Percentiles rank a stretch among this genome's conserved stretches.
Conservation (phyloP, 1,140 invertebrate species). For the Pseudachorutes palmiensis region DNA sequence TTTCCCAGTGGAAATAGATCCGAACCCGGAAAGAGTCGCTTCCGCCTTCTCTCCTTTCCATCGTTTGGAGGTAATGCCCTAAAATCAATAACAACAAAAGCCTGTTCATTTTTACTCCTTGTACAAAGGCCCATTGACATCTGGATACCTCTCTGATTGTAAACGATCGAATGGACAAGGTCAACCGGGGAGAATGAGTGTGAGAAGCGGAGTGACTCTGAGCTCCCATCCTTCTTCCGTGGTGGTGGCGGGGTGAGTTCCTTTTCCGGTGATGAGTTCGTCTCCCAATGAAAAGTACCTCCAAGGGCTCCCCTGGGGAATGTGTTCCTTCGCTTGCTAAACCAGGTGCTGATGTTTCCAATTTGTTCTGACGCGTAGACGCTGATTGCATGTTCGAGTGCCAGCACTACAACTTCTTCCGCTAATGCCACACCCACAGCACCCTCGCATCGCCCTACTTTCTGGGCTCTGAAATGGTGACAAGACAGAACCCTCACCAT, state of each 20-base stretch:
- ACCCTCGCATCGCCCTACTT: constrained; percentile 56
- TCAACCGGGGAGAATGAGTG: constrained; percentile 35
- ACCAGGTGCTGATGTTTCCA: background rate
- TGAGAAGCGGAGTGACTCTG: constrained; percentile 21
- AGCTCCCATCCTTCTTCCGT: constrained; percentile 2
- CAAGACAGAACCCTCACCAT: constrained; percentile 63
- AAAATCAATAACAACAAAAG: background rate
- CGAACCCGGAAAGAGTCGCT: constrained; percentile 20
- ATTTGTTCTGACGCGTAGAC: constrained; percentile 20
- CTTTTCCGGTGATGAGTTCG: background rate
- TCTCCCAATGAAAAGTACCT: constrained; percentile 3
- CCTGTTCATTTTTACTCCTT: background rate
- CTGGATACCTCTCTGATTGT: constrained; percentile 32
- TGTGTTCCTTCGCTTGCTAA: background rate
- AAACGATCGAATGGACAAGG: constrained; percentile 25
- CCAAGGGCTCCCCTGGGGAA: background rate
- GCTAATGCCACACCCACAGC: constrained; percentile 54
- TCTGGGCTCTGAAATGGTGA: constrained; percentile 59
- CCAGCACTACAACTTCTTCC: constrained; percentile 39
- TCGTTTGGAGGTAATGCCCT: constrained; percentile 37
- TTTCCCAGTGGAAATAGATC: constrained; percentile 37
- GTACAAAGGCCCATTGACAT: background rate
- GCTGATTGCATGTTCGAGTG: constrained; percentile 27
- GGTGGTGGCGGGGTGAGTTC: background rate
- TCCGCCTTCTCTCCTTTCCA: constrained; percentile 36